Conservation (phyloP, 2,113 vertebrate genomes). For the Tragelaphus buxtoni region DNA sequence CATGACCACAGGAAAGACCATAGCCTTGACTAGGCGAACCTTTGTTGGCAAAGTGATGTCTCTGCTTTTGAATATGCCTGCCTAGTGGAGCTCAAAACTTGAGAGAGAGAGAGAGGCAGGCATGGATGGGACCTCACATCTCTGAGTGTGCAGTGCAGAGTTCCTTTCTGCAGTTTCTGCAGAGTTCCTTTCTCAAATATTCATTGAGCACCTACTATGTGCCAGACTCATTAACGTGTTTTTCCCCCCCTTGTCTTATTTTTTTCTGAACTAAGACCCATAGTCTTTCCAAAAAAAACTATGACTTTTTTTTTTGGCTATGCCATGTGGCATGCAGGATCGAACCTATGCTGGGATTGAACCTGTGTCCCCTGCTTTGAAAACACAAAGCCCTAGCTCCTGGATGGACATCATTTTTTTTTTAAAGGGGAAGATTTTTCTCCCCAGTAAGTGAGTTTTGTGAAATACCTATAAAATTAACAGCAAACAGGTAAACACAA, state of each 20-base stretch:
- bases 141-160: background rate
- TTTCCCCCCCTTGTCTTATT: background rate
- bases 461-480: background rate
- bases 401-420: background rate
- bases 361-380: background rate
- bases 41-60: no score
- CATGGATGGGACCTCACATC: background rate
- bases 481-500: background rate
- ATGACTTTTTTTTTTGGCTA: background rate
- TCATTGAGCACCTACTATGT: background rate
- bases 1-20: no score
- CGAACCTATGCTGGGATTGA: background rate
- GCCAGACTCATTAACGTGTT: background rate
- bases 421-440: background rate
- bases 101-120: background rate
- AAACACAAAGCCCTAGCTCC: background rate
- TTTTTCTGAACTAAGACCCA: background rate
- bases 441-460: background rate
- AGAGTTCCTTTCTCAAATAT: background rate
- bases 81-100: background rate
- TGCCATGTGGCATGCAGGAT: background rate
- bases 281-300: slow-evolving; percentile 24
- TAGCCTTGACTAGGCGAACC: no score
- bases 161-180: background rate
- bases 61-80: no score